phyloP scores from a whole-genome alignment of 2,113 vertebrate genomes.

The Chaetops frenatus region DNA sequence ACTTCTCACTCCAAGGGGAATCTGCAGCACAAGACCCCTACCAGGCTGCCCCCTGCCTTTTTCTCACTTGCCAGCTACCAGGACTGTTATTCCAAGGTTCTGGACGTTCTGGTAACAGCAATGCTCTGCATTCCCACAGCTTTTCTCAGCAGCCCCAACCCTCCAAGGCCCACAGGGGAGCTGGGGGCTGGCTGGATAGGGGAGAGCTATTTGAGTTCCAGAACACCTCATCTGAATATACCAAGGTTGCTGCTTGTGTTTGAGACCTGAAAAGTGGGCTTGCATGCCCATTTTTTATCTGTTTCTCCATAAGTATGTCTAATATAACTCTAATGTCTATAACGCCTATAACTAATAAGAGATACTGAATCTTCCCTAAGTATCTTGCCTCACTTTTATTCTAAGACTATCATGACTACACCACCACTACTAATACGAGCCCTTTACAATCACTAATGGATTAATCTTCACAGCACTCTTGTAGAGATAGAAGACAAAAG shows the following conservation, averaged over 20 bases:
- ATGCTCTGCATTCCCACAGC: not conserved
- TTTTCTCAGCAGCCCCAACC: not conserved
- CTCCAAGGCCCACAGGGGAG: fast-evolving
- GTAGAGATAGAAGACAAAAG: slow-evolving; percentile 30
- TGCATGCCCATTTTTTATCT: not conserved
- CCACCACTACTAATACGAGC: not conserved
- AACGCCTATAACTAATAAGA: not conserved
- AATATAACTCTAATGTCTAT: not conserved
- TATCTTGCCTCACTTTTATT: slow-evolving; percentile 35
- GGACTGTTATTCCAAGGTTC: not conserved
- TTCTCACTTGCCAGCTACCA: not conserved
- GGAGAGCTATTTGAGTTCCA: not conserved
- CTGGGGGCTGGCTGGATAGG: not conserved
- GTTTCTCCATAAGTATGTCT: not conserved
- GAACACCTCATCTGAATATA: not conserved
- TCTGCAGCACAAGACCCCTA: not conserved
- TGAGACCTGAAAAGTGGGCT: not conserved
- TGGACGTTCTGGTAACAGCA: not conserved
- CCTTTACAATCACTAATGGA: slow-evolving; percentile 29
- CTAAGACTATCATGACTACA: not conserved
- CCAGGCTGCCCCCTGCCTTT: not conserved
- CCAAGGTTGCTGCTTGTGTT: not conserved
- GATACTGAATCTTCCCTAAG: not conserved
- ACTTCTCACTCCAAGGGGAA: not conserved
- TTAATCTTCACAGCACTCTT: slow-evolving; percentile 28